Evolutionary conservation across 2,797 vertebrate genomes (phyloP), one percentile per base, ranked within the genome.

Genomic region (Galago senegalensis): DNA sequence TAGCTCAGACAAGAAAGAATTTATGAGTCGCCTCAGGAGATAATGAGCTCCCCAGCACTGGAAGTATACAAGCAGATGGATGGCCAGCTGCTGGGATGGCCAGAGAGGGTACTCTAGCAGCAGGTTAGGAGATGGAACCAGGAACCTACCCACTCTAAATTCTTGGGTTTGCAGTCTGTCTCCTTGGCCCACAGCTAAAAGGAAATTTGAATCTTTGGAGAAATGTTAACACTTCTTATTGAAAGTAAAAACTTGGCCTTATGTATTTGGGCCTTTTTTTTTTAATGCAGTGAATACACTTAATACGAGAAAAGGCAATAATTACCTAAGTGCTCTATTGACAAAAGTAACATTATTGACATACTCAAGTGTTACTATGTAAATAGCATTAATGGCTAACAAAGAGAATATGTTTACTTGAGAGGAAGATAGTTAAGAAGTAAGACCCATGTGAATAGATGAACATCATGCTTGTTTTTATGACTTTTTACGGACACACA

Each of bases 331-430:
- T 87, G 85, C 75, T 91, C 58, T 84, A 87, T 87, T 95, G 84
- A 96, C 75, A 91, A 93, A 93, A 91, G 37, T 76, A 75, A 65
- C 85, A 53, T 63, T 92, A 96, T 49, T 77, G 92, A 96, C 81
- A 92, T 43, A 81, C n/a, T 82, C 81, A 80, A 96, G 89, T 67
- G 87, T 93, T 89, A 89, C 76, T 58, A 46, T 79, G 49, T 79
- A 96, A 97, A 95, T n/a, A 73, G 58, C 73, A 88, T 29, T 94
- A 89, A 93, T 75, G 31, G 77, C 92, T 90, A 73, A 65, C 27
- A 93, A 91, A 81, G 43, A 77, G 53, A 85, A 76, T 65, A 29
- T 49, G 58, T 79, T 86, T 84, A 82, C 63, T 80, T 29, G 37
- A 90, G 63, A 88, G 49, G 53, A 83, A 8, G 58, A 31, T 13